Percentiles rank a stretch among this genome's conserved stretches.
Conservation (phyloP, 2,888 invertebrate genomes). For the Parochlus steinenii region DNA sequence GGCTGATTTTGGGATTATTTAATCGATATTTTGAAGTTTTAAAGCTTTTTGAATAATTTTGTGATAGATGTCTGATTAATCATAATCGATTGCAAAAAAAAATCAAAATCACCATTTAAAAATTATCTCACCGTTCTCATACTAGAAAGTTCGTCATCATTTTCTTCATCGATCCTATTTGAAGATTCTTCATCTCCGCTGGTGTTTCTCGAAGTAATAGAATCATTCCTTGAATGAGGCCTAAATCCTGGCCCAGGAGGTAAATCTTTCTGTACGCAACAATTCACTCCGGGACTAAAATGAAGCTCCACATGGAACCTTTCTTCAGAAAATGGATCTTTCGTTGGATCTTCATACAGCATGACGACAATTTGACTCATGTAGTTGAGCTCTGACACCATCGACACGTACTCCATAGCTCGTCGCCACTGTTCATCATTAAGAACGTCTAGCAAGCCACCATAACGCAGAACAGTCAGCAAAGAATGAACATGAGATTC, state of each 20-base stretch:
- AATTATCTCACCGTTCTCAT: slow-evolving; percentile 33
- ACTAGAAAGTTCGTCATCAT: slow-evolving; percentile 31
- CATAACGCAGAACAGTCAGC: slow-evolving; percentile 85
- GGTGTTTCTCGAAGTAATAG: slow-evolving; percentile 41
- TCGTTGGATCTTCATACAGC: slow-evolving; percentile 96
- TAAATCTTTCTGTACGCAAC: slow-evolving; percentile 86
- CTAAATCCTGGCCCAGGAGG: slow-evolving; percentile 87
- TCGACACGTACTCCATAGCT: slow-evolving; percentile 96
- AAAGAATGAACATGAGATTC: slow-evolving; percentile 98
- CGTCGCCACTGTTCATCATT: slow-evolving; percentile 96
- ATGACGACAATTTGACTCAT: slow-evolving; percentile 99
- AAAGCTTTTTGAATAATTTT: too few relatives aligned
- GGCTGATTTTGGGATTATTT: too few relatives aligned
- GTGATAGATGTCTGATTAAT: too few relatives aligned
- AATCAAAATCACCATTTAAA: slow-evolving; percentile 29
- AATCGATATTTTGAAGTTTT: too few relatives aligned
- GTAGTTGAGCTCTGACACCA: slow-evolving; percentile 96
- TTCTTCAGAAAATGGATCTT: slow-evolving; percentile 80
- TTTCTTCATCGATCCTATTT: slow-evolving; percentile 58
- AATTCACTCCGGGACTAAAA: slow-evolving; percentile 96
- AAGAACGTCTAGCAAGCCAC: slow-evolving; percentile 69
- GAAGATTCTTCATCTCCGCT: slow-evolving; percentile 44
- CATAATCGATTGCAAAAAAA: background rate
- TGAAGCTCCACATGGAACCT: slow-evolving; percentile 96
- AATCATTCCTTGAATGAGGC: slow-evolving; percentile 79